phyloP scores from a whole-genome alignment of 2,797 vertebrate species.

The Enoplosus armatus region DNA sequence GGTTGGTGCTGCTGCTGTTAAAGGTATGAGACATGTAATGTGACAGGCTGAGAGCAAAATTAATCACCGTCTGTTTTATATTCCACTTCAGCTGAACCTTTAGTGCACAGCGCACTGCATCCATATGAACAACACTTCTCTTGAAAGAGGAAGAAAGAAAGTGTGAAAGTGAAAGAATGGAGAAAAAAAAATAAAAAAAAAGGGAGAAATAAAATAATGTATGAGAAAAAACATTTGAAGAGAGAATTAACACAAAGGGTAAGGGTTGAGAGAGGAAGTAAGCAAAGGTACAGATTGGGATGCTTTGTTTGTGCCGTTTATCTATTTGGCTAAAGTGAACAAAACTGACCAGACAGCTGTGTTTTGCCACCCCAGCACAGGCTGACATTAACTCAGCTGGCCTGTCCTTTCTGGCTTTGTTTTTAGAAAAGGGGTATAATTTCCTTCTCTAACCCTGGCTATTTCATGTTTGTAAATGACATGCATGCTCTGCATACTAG shows the following conservation, averaged over 20 bases:
- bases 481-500: conserved; percentile 7
- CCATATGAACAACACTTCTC: not conserved
- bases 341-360: conserved; percentile 31
- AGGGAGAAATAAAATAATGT: not conserved
- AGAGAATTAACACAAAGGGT: not conserved
- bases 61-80: conserved; percentile 21
- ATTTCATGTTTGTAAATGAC: conserved; percentile 37
- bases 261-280: not conserved
- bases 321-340: conserved; percentile 21
- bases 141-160: not conserved
- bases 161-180: not conserved
- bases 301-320: conserved; percentile 31
- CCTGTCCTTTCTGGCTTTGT: not conserved
- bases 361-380: conserved; percentile 9
- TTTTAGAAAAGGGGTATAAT: conserved; percentile 25
- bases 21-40: conserved; percentile 24
- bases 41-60: conserved; percentile 34
- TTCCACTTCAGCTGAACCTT: conserved; percentile 8
- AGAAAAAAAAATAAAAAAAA: not conserved
- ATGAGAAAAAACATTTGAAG: not conserved
- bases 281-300: not conserved
- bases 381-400: conserved; percentile 22
- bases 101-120: not conserved
- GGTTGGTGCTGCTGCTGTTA: not conserved
- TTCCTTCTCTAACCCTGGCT: conserved; percentile 6